Conservation (phyloP, 2,888 invertebrate genomes). For the Barypeithes pellucidus region DNA sequence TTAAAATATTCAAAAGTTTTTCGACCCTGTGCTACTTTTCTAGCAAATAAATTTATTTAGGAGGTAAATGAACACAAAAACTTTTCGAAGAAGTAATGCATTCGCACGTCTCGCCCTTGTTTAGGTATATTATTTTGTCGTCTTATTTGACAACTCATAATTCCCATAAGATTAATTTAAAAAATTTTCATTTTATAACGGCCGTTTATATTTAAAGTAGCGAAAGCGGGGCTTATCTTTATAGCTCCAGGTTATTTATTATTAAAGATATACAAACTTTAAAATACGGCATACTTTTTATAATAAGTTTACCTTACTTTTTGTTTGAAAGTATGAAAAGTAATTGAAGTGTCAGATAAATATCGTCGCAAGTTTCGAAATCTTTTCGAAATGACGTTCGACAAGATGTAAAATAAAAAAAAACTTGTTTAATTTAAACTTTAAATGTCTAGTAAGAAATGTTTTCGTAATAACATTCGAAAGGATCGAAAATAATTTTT, state of each 20-base stretch:
- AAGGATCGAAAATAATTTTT: no score
- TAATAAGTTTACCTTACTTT: conserved; percentile 40
- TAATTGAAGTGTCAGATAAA: conserved; percentile 26
- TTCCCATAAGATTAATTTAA: conserved; percentile 42
- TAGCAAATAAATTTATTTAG: conserved; percentile 43
- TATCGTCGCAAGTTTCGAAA: conserved; percentile 2
- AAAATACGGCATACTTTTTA: conserved; percentile 28
- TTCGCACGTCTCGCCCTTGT: conserved; percentile 34
- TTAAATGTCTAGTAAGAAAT: neutral
- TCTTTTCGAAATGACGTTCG: conserved; percentile 2
- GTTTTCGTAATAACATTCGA: no score
- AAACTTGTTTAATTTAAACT: neutral
- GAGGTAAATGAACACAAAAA: conserved; percentile 38
- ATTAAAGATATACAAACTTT: conserved; percentile 42
- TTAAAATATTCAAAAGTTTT: conserved; percentile 34
- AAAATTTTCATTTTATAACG: conserved; percentile 46
- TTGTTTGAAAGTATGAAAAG: conserved; percentile 33
- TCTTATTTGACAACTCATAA: conserved; percentile 45
- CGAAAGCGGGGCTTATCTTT: conserved; percentile 44
- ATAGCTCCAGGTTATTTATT: conserved; percentile 46
- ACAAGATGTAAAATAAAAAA: conserved; percentile 5
- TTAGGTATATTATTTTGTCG: conserved; percentile 46
- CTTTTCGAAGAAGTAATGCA: conserved; percentile 33
- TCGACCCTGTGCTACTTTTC: conserved; percentile 20
- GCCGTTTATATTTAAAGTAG: conserved; percentile 45